phyloP scores from a whole-genome alignment of 2,797 vertebrate genomes.

The Mormyrus proboscirostris region DNA sequence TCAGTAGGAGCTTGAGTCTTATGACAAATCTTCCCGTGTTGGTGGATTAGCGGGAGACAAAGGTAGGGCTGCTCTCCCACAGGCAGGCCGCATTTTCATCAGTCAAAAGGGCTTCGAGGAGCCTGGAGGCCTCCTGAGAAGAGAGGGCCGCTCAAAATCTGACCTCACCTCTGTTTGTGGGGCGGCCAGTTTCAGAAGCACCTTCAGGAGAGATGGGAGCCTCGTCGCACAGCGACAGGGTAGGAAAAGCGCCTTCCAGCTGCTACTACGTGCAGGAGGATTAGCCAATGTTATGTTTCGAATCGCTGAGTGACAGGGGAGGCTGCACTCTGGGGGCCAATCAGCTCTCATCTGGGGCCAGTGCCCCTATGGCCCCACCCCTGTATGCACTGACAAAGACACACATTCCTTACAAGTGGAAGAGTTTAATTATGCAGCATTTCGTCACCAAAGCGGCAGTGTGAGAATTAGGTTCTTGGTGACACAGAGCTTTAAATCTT shows the following conservation, averaged over 20 bases:
- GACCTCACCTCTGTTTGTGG: constrained; percentile 9
- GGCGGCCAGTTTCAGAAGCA: neutral
- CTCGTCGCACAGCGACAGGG: neutral
- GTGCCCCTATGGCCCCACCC: neutral
- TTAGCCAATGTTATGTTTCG: neutral
- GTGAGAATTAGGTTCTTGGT: neutral
- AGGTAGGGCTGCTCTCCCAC: constrained; percentile 10
- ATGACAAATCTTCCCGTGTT: constrained; percentile 3
- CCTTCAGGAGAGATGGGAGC: neutral
- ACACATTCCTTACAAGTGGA: neutral
- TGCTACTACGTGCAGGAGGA: neutral
- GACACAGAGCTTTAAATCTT: neutral
- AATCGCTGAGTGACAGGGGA: neutral
- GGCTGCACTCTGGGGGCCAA: neutral
- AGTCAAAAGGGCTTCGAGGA: neutral
- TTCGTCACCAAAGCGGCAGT: neutral
- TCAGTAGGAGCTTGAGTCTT: neutral
- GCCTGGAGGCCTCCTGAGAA: neutral
- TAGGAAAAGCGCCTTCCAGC: neutral
- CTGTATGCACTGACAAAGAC: neutral
- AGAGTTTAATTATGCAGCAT: neutral
- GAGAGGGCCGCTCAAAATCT: neutral
- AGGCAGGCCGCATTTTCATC: neutral
- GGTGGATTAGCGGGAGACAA: constrained; percentile 9
- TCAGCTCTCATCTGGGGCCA: neutral